Base-by-base conservation (phyloP, 2,888 invertebrate genomes). In the Polylopha cassiicola region DNA sequence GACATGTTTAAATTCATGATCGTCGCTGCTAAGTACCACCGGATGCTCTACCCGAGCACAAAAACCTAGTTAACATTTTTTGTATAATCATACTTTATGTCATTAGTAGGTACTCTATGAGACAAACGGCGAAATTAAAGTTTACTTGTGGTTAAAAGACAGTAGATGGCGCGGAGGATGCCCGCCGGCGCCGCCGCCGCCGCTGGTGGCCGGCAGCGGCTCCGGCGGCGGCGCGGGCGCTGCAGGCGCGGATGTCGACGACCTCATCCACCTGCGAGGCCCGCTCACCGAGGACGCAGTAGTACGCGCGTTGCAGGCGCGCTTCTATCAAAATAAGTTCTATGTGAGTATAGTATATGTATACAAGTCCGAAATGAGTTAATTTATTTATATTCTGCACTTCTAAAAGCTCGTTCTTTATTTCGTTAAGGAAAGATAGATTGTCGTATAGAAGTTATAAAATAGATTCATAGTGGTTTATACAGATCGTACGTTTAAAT, bases 261-360 rank as follows among this genome's bases (percentile, higher is more conserved):
- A 97, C 85, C 90, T 97, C 60, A 97, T 97, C 71, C 96, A 97
- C 84, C 87, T 97, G 62, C 91, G 94, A 28, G 96, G 95, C 18
- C 97, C 97, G 34, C 90, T 97, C 60, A 97, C 96, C 18, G 97
- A 98, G 79, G 96, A 97, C 74, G 95, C 96, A 42, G 93, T 97
- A 30, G 92, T 97, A 79, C 91, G 94, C 71, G 94, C 95, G 62
- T 89, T 98, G 50, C 95, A 97, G 70, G 92, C 95, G 5, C 88
- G 97, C 64, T 97, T 97, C 86, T 91, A 91, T 65, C 91, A 92
- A 51, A 90, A 92, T 58, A 92, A 94, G 63, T 94, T 93, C 69
- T 95, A 95, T 77, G 97, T 97, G 77, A 92, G 95, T 90, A 29
- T 39, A 8, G 3, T 5, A 8, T n/a, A 11, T 26, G 1, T 8